Percentiles rank a stretch among this genome's conserved stretches.
Evolutionary conservation across 92 coral and sea anemone genomes (phyloP).

Genomic region (Meandrina meandrites): DNA sequence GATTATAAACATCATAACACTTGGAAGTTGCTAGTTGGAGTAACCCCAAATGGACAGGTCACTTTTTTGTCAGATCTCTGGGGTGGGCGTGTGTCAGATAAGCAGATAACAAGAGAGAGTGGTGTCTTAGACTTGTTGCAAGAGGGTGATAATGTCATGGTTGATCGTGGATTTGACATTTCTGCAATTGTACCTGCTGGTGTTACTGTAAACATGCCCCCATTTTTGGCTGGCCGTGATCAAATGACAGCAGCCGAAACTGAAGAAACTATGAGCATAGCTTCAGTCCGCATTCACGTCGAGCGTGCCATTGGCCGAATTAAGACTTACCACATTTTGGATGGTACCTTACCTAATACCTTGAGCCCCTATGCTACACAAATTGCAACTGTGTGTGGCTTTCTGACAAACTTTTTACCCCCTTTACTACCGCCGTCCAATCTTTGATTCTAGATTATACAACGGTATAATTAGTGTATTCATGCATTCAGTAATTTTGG

Average conservation of each 20-base stretch:
- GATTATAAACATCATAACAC: conserved; percentile 52
- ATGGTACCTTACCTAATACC: conserved; percentile 54
- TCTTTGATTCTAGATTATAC: neutral
- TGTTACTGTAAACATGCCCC: conserved; percentile 67
- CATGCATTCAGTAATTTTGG: conserved; percentile 24
- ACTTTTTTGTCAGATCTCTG: conserved; percentile 52
- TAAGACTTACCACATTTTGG: conserved; percentile 59
- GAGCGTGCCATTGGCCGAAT: conserved; percentile 68
- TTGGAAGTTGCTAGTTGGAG: conserved; percentile 40
- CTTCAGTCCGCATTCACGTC: conserved; percentile 62
- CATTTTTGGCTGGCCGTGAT: conserved; percentile 57
- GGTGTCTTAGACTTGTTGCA: conserved; percentile 49
- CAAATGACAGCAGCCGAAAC: conserved; percentile 62
- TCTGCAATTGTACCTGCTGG: conserved; percentile 48
- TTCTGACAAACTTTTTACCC: conserved; percentile 60
- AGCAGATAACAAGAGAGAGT: conserved; percentile 53
- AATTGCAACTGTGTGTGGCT: conserved; percentile 52
- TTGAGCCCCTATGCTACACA: conserved; percentile 50
- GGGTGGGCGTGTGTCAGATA: conserved; percentile 65
- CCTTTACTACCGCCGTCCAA: conserved; percentile 52
- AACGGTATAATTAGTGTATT: conserved; percentile 5
- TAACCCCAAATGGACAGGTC: too few relatives aligned
- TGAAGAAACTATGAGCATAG: too few relatives aligned
- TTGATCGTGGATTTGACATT: conserved; percentile 74
- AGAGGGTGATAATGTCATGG: conserved; percentile 69